Evolutionary conservation across 2,797 vertebrate species (phyloP).

Genomic region (Rallus crepitans): DNA sequence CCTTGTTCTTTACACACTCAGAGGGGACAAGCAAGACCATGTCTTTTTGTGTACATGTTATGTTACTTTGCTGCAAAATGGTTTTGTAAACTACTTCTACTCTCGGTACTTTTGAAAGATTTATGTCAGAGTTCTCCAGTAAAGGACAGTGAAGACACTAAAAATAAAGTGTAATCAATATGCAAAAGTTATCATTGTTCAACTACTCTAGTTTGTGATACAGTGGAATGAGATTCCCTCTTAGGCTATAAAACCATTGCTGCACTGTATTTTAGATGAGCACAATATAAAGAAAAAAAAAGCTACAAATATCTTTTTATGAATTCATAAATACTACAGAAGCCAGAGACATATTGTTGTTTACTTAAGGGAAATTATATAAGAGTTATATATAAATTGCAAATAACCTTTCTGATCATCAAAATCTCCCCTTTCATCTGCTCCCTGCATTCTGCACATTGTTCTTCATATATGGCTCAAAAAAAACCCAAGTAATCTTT

Average conservation of each 20-base stretch:
- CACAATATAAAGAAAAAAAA: neutral
- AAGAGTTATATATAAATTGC: neutral
- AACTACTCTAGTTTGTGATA: neutral
- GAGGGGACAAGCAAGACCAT: neutral
- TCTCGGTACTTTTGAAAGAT: neutral
- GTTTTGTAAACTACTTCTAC: neutral
- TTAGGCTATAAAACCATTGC: neutral
- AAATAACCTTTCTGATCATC: neutral
- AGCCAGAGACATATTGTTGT: neutral
- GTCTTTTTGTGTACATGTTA: neutral
- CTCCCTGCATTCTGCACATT: neutral
- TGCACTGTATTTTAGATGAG: neutral
- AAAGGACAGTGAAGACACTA: neutral
- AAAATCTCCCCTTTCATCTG: neutral
- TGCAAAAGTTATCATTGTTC: neutral
- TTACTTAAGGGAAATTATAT: neutral
- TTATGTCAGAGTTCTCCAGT: neutral
- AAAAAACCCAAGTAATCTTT: neutral
- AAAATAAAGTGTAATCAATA: neutral
- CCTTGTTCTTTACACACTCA: neutral
- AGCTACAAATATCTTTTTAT: neutral
- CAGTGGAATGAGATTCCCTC: neutral
- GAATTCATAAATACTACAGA: neutral
- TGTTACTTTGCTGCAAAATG: neutral
- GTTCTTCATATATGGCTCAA: neutral